These are phyloP conservation scores for Bufotes viridis DNA, from an alignment of 2,797 vertebrate species.

Conservation along the genomic window DNA sequence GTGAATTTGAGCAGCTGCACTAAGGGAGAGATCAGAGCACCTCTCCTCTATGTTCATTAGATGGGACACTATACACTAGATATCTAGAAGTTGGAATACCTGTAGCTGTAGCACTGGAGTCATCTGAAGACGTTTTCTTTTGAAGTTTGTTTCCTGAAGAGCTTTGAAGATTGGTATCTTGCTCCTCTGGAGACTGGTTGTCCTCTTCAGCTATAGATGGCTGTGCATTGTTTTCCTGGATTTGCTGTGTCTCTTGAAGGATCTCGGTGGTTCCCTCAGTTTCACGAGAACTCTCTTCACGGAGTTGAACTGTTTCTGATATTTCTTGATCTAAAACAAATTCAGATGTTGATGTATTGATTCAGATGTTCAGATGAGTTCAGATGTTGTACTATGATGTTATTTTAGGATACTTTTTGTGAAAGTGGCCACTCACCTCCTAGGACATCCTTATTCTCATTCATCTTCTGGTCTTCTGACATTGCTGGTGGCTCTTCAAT, in stretches of 20 bases:
- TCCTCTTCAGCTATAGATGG: not conserved
- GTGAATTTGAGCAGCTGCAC: no score
- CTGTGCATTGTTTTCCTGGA: not conserved
- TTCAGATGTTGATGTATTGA: no score
- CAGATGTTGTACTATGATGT: not conserved
- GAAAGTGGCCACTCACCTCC: not conserved
- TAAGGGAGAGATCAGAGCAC: no score
- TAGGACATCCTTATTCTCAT: not conserved
- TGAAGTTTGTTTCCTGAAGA: not conserved
- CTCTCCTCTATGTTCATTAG: not conserved
- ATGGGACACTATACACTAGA: not conserved
- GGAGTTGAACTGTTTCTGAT: not conserved
- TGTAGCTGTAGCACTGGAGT: conserved; percentile 60
- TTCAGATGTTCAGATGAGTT: not conserved
- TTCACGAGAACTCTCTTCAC: not conserved
- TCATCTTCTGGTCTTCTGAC: not conserved
- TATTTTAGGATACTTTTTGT: not conserved
- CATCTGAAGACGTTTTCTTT: not conserved
- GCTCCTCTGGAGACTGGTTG: not conserved
- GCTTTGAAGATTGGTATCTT: not conserved
- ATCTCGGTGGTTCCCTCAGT: not conserved
- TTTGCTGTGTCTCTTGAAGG: not conserved
- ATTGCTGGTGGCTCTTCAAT: not conserved
- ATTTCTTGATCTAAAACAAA: not conserved
- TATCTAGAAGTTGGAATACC: conserved; percentile 66